phyloP scores from a whole-genome alignment of 1,140 invertebrate genomes.

The Polyergus mexicanus region DNA sequence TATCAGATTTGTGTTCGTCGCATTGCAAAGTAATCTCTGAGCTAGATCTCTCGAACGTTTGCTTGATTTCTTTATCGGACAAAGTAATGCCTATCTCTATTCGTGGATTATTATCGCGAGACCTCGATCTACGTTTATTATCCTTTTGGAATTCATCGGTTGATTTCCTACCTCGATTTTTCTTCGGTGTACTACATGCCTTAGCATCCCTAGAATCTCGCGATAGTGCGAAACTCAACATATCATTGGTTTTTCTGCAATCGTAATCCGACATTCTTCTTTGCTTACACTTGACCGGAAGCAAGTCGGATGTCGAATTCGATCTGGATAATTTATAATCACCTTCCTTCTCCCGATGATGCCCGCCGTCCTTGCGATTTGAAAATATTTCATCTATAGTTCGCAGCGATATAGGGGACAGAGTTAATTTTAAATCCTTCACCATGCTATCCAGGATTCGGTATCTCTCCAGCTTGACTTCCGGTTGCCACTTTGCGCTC shows the following conservation, averaged over 20 bases:
- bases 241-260: constrained; percentile 29
- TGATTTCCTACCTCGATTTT: neutral
- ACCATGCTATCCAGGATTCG: constrained; percentile 83
- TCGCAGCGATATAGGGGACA: neutral
- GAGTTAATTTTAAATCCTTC: constrained; percentile 79
- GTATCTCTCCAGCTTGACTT: constrained; percentile 82
- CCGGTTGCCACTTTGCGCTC: constrained; percentile 81
- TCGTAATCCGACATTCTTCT: constrained; percentile 75
- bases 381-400: constrained; percentile 44
- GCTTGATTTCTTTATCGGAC: neutral
- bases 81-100: neutral
- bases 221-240: neutral
- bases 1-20: neutral
- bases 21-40: neutral
- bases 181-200: constrained; percentile 11
- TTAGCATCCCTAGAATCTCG: neutral
- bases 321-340: constrained; percentile 72
- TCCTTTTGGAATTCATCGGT: neutral
- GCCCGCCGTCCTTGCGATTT: neutral
- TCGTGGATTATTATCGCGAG: constrained; percentile 34
- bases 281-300: constrained; percentile 72
- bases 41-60: neutral
- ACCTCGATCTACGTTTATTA: constrained; percentile 29
- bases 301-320: constrained; percentile 73
- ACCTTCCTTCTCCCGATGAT: neutral